A percentile compares a stretch with the other conserved stretches of the same genome.
Conservation (phyloP, 2,113 vertebrate genomes). For the Platycercus adscitus region DNA sequence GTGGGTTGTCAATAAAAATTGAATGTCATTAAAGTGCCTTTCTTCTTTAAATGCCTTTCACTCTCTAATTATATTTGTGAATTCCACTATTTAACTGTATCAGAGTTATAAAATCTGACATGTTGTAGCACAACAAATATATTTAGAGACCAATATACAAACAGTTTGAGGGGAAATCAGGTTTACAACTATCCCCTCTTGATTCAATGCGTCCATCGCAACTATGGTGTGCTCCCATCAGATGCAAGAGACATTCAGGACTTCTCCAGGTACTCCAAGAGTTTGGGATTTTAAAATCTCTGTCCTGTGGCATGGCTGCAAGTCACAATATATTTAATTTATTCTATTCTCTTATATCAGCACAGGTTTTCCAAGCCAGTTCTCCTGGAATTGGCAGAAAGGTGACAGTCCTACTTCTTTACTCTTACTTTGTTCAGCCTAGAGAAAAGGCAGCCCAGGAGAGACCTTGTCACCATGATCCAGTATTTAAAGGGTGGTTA, state of each 20-base stretch:
- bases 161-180: not conserved
- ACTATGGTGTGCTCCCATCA: not conserved
- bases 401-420: not conserved
- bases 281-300: not conserved
- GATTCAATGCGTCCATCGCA: not conserved
- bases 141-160: not conserved
- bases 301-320: not conserved
- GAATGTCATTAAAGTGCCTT: constrained; percentile 13
- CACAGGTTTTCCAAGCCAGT: not conserved
- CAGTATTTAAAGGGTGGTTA: not conserved
- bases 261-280: not conserved
- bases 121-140: constrained; percentile 15
- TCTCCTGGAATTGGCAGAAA: not conserved
- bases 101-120: not conserved
- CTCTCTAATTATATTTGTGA: constrained; percentile 31
- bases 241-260: not conserved
- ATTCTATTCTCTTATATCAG: not conserved
- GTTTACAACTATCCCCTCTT: not conserved
- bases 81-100: not conserved
- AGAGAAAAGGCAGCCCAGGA: not conserved
- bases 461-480: not conserved
- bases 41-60: constrained; percentile 47
- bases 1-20: constrained; percentile 32
- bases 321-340: not conserved
- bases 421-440: not conserved